Conservation (phyloP, 2,888 invertebrate species). For the Tinea pellionella region DNA sequence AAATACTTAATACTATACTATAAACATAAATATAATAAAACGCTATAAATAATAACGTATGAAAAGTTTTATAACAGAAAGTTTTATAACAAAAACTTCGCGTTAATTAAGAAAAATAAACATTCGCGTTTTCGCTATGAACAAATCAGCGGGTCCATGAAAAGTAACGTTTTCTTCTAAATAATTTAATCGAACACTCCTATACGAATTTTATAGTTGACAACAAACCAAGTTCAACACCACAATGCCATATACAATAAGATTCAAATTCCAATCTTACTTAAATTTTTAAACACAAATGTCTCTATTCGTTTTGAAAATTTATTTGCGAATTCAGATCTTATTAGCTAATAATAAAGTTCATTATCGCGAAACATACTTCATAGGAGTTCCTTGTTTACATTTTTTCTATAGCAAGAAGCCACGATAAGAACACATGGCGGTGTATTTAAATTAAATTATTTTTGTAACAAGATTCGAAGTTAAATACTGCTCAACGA, state of each 20-base stretch:
- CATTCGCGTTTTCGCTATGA: background rate
- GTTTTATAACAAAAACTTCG: background rate
- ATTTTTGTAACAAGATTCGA: background rate
- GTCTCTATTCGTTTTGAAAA: too few relatives aligned
- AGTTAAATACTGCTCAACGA: background rate
- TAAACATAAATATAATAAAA: background rate
- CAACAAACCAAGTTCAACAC: background rate
- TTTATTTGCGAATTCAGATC: background rate
- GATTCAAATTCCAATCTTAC: background rate
- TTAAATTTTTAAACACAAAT: too few relatives aligned
- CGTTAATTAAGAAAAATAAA: conserved; percentile 5
- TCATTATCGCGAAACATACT: background rate
- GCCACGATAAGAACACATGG: background rate
- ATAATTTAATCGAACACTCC: background rate
- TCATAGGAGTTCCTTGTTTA: background rate
- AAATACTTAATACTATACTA: background rate
- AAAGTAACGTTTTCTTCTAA: background rate
- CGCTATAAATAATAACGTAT: background rate
- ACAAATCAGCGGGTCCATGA: background rate
- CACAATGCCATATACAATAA: background rate
- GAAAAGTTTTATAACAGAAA: background rate
- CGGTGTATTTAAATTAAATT: background rate
- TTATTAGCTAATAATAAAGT: background rate
- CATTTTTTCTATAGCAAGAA: background rate
- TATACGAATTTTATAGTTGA: background rate